phyloP scores from a whole-genome alignment of 2,888 invertebrate genomes.

The Lasioglossum vierecki region DNA sequence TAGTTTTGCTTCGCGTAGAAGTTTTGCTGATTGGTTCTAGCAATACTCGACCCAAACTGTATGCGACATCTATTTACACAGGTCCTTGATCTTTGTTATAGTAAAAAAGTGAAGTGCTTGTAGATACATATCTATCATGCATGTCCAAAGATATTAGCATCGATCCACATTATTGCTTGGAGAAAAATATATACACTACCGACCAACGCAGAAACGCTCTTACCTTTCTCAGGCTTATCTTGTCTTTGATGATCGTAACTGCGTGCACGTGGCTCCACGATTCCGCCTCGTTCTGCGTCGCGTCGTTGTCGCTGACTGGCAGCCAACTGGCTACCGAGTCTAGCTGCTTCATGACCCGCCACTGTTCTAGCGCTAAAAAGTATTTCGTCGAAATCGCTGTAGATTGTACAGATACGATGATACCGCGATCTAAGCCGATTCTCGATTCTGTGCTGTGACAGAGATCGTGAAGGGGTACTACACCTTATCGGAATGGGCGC shows the following conservation, averaged over 20 bases:
- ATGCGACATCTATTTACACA: conserved; percentile 31
- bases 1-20: neutral
- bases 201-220: conserved; percentile 63
- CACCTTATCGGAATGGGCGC: conserved; percentile 82
- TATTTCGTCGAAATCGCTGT: neutral
- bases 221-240: conserved; percentile 85
- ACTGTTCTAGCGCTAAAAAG: conserved; percentile 86
- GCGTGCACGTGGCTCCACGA: conserved; percentile 87
- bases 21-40: neutral
- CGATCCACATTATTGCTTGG: conserved; percentile 16
- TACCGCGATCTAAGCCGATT: too few species aligned
- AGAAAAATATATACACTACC: conserved; percentile 14
- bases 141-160: conserved; percentile 33
- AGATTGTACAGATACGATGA: neutral
- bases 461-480: too few species aligned
- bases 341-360: conserved; percentile 92
- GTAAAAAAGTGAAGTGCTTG: conserved; percentile 12
- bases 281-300: conserved; percentile 76
- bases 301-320: conserved; percentile 82
- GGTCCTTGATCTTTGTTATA: neutral
- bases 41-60: conserved; percentile 3
- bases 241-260: conserved; percentile 88
- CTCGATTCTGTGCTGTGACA: too few species aligned
- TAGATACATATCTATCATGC: conserved; percentile 42
- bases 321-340: conserved; percentile 87